Evolutionary conservation across 2,113 vertebrate species (phyloP), one percentile per base, ranked within the genome.

Genomic region (Semicossyphus pulcher): DNA sequence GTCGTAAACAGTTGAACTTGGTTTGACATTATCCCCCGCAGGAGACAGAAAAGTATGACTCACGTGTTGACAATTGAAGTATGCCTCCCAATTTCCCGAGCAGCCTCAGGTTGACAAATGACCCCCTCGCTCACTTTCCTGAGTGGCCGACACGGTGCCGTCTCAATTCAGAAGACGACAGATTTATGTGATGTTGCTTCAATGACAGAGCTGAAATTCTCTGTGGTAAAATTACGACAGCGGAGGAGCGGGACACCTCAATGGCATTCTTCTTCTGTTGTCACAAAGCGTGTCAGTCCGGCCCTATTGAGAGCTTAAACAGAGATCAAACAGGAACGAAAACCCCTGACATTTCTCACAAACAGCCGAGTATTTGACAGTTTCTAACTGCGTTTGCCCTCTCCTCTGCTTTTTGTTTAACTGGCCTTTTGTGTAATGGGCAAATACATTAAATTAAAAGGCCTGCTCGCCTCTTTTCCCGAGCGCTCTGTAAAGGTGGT

Each of bases 21-120:
- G 41, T 53, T 26, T 68, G 58, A 80, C 71, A 51, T 72, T 32
- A 73, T 74, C 49, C 36, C 44, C 2, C 9, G 14, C 10, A 20
- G 53, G 74, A 28, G 57, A 10, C 9, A 59, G 29, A 75, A 73
- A 76, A 73, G n/a, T 36, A 78, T 23, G 54, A 62, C 36, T 75
- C 61, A 52, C 28, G 9, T 76, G 80, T 64, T 67, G 58, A 76
- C 75, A 77, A 85, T 41, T 84, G 81, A 86, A 80, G 70, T 31
- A 58, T 11, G 83, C 18, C 32, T 54, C 61, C 69, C 78, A 63
- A 76, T 86, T 89, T 83, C 65, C 78, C 72, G n/a, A 64, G 76
- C 76, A 58, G 80, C 58, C 79, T 72, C 71, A 2, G 71, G 18
- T 69, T 87, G 83, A 91, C 74, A 78, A 85, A 89, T 66, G 63